These are phyloP conservation scores for Ammodytes dubius DNA, from an alignment of 2,113 vertebrate species.

Conservation along the genomic window DNA sequence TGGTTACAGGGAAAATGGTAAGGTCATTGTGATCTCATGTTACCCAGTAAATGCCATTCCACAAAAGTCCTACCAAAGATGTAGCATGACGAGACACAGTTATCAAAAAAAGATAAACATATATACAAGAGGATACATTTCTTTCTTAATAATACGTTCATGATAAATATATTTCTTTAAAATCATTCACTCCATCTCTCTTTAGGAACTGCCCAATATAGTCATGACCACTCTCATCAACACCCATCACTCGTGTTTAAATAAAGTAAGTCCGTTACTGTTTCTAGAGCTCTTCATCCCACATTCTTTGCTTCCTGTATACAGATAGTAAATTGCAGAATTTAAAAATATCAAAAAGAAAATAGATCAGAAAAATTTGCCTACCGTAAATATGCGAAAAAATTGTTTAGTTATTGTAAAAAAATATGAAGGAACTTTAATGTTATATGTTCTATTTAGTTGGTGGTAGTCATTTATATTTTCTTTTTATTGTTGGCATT, in stretches of 20 bases:
- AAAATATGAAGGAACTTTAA: neutral
- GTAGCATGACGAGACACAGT: neutral
- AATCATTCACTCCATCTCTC: neutral
- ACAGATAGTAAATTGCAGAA: neutral
- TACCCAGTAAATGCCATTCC: neutral
- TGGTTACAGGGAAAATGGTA: slow-evolving; percentile 7
- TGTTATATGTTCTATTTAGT: neutral
- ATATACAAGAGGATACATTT: neutral
- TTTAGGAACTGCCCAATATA: neutral
- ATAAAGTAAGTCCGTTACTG: slow-evolving; percentile 33
- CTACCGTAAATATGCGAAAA: neutral
- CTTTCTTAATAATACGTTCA: neutral
- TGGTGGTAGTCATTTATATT: neutral
- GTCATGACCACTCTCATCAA: rapidly evolving
- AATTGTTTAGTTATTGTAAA: neutral
- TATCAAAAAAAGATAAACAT: neutral
- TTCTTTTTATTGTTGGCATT: neutral
- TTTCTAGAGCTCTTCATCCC: neutral
- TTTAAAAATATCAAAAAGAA: neutral
- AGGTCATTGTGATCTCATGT: neutral
- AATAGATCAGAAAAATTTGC: neutral
- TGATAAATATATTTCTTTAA: too few species aligned
- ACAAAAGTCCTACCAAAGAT: too few species aligned
- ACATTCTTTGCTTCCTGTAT: neutral
- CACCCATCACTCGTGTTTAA: neutral